These are phyloP conservation scores for Dendrolimus kikuchii DNA, from an alignment of 1,140 invertebrate genomes.

Conservation along the genomic window DNA sequence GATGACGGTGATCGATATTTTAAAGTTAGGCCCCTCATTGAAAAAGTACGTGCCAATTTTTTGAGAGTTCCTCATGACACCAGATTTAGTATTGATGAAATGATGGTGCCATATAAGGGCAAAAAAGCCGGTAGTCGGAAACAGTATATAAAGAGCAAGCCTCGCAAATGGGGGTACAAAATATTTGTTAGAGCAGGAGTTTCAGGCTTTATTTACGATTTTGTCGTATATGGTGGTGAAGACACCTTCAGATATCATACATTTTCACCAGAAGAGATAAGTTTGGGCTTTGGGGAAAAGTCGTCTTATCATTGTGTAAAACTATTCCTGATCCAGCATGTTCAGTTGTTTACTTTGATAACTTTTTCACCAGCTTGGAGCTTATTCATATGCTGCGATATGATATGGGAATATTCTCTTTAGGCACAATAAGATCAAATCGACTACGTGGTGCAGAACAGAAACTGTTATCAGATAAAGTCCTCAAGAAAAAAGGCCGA, in stretches of 20 bases:
- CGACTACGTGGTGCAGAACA: slow-evolving; percentile 19
- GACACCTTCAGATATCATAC: slow-evolving; percentile 19
- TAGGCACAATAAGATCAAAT: slow-evolving; percentile 25
- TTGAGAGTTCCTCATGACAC: slow-evolving; percentile 30
- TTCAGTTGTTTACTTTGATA: slow-evolving; percentile 21
- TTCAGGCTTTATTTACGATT: slow-evolving; percentile 49
- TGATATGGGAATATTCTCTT: slow-evolving; percentile 23
- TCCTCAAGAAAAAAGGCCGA: slow-evolving; percentile 21
- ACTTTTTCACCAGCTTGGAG: slow-evolving; percentile 20
- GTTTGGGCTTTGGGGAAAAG: slow-evolving; percentile 22
- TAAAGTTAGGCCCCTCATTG: slow-evolving; percentile 37
- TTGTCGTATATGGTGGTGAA: slow-evolving; percentile 40
- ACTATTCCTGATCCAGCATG: slow-evolving; percentile 17
- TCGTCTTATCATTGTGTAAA: slow-evolving; percentile 19
- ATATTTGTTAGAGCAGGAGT: slow-evolving; percentile 40
- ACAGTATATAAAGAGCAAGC: slow-evolving; percentile 22
- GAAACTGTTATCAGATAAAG: slow-evolving; percentile 19
- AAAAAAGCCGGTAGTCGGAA: slow-evolving; percentile 38
- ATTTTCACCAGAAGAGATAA: slow-evolving; percentile 18
- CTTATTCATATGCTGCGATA: slow-evolving; percentile 16
- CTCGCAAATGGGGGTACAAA: slow-evolving; percentile 37
- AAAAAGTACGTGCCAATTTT: slow-evolving; percentile 36
- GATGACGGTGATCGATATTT: slow-evolving; percentile 29
- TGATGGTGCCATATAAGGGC: slow-evolving; percentile 65
- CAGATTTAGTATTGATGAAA: slow-evolving; percentile 47